Evolutionary conservation across 2,888 invertebrate genomes (phyloP).

Genomic region (Chrysolina haemoptera): DNA sequence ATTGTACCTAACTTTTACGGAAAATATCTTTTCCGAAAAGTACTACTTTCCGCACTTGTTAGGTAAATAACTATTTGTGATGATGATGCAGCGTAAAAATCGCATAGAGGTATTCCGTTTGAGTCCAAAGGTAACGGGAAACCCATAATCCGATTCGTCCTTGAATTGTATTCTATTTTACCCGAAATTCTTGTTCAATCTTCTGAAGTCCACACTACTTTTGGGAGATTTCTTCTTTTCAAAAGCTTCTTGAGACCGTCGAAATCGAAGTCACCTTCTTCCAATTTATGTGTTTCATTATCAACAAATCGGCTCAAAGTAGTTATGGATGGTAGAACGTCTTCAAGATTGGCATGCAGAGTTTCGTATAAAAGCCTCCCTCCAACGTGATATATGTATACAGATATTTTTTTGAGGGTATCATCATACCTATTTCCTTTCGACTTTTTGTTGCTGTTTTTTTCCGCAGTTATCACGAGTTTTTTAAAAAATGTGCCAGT

Average conservation of each 20-base stretch:
- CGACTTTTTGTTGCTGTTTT: background rate
- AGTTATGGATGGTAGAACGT: conserved; percentile 43
- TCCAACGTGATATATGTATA: conserved; percentile 45
- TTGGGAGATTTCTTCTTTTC: conserved; percentile 42
- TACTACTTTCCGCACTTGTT: too few relatives aligned
- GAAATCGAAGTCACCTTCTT: conserved; percentile 46
- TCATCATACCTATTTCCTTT: conserved; percentile 19
- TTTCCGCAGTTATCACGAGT: background rate
- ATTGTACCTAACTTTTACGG: too few relatives aligned
- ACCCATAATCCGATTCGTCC: conserved; percentile 51
- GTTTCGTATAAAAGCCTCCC: conserved; percentile 48
- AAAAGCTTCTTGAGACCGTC: conserved; percentile 37
- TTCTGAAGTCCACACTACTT: conserved; percentile 50
- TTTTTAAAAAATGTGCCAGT: conserved; percentile 1
- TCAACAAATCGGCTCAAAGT: conserved; percentile 38
- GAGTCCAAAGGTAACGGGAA: conserved; percentile 47
- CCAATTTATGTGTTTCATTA: conserved; percentile 25
- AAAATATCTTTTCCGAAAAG: too few relatives aligned
- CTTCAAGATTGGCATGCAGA: conserved; percentile 42
- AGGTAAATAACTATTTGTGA: too few relatives aligned
- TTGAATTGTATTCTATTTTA: conserved; percentile 52
- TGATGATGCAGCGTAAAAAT: conserved; percentile 47
- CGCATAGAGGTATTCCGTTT: conserved; percentile 44
- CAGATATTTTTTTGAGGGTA: conserved; percentile 43
- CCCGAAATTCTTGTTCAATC: conserved; percentile 49